Base-by-base conservation (phyloP, 2,888 invertebrate species). In the Andrena bucephala region DNA sequence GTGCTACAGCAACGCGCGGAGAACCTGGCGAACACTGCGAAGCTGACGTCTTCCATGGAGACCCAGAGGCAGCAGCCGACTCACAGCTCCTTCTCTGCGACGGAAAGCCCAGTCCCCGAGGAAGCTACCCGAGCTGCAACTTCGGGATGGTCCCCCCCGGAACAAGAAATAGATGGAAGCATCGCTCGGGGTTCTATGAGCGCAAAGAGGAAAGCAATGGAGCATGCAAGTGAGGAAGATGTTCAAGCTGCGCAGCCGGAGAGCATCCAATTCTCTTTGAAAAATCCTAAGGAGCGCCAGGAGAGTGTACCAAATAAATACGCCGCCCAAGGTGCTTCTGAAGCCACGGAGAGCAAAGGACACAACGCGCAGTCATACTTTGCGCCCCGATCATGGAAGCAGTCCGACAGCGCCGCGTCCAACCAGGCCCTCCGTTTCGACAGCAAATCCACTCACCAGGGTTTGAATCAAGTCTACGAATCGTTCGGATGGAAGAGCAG, bases 401-500 rank as follows among this genome's bases (percentile, higher is more conserved):
- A 50, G 2, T 54, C 54, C 13, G 42, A 24, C 5, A 8, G 4
- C 1, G 1, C 3, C 3, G 5, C 2, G 0, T n/a, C 33, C 4
- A 20, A 5, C 4, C n/a, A 50, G 16, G 0, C 33, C 2, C 6
- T 7, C 2, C 3, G 27, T 1, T 2, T 13, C 1, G 33, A 60
- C 0, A 10, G 0, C 1, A 52, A 8, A 5, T 4, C 8, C 27
- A 60, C 13, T 1, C 20, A 2, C 27, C 7, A 7, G 29, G 8
- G 31, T 2, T 7, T 69, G 36, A 1, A 42, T 13, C 16, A 4
- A 2, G n/a, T 8, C 13, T 67, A 79, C 54, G 66, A 79, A 6
- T 54, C 70, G 7, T 66, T 80, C 0, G 66, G 0, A 36, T 67
- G 0, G 2, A 42, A 0, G 7, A 16, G 4, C 42, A 42, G 42